Base-by-base conservation (phyloP, 2,888 invertebrate species). In the Iselma pallidipennis region DNA sequence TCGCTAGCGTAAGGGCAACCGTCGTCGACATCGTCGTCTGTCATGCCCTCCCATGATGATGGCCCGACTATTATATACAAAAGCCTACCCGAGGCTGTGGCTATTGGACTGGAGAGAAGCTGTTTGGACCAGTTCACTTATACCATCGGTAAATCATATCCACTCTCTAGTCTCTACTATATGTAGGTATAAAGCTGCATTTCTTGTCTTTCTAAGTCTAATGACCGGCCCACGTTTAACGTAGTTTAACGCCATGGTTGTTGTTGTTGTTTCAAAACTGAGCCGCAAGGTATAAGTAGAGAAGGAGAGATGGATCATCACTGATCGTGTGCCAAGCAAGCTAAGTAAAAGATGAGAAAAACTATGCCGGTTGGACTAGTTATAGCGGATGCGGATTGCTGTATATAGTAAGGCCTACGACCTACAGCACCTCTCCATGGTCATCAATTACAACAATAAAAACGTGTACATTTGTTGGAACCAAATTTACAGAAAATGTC, bases 111-210 rank as follows among this genome's bases (percentile, higher is more conserved):
- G n/a, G 63, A 51, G 51, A 54, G 63, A 65, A 55, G 21, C 63
- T 16, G 37, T 37, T 37, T 68, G 68, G 67, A 71, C 74, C 70
- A 71, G 71, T 72, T 74, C 74, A 73, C 71, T 71, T 71, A 72
- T 70, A 67, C 68, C 63, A 67, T 62, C 70, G 67, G 68, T 73
- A 71, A 71, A 73, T 75, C 74, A 72, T 70, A 66, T 64, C 66
- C 58, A n/a, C n/a, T n/a, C n/a, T n/a, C n/a, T n/a, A n/a, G n/a
- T 37, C 19, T 16, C 16, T 37, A 37, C 19, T 16, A 37, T 63
- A n/a, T n/a, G n/a, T n/a, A n/a, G n/a, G n/a, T n/a, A 66, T 68
- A 69, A 71, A 72, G 71, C 69, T 74, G 71, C 73, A 73, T 59
- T 63, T 60, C 62, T 63, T 16, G 16, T 37, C 37, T 16, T 37